Evolutionary conservation across 2,113 vertebrate genomes (phyloP).

Genomic region (Dicentrarchus labrax): DNA sequence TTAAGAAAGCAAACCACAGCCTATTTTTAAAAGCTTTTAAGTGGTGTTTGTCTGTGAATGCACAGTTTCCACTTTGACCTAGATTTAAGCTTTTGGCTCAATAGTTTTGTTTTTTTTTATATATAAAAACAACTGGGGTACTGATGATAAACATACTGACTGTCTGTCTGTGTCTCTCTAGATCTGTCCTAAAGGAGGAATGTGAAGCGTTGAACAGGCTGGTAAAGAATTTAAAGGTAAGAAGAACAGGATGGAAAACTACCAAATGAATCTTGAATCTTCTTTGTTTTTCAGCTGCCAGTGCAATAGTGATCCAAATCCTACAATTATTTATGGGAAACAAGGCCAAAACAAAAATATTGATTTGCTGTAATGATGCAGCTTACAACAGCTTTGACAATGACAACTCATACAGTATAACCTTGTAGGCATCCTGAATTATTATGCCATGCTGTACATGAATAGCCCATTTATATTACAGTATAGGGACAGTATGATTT

Average conservation of each 20-base stretch:
- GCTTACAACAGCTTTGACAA: background rate
- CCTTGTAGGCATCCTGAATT: background rate
- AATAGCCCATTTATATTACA: background rate
- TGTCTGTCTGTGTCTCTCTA: conserved; percentile 42
- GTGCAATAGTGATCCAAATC: conserved; percentile 19
- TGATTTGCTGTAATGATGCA: background rate
- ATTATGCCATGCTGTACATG: background rate
- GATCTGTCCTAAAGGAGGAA: conserved; percentile 83
- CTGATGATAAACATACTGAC: background rate
- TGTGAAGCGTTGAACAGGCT: conserved; percentile 76
- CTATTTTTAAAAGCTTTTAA: background rate
- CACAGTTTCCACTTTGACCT: conserved; percentile 42
- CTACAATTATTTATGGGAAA: conserved; percentile 25
- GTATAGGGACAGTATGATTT: background rate
- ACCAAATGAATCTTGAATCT: conserved; percentile 25
- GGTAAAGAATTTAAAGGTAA: conserved; percentile 84
- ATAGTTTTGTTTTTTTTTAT: conserved; percentile 9
- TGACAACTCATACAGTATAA: background rate
- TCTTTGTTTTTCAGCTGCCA: conserved; percentile 18
- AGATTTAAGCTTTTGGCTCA: conserved; percentile 31
- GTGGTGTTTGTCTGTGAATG: background rate
- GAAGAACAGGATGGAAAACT: conserved; percentile 14
- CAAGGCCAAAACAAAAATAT: background rate
- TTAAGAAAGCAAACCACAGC: background rate
- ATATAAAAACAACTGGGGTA: conserved; percentile 23